Evolutionary conservation across 2,113 vertebrate genomes (phyloP).

Genomic region (Tachysurus fulvidraco): DNA sequence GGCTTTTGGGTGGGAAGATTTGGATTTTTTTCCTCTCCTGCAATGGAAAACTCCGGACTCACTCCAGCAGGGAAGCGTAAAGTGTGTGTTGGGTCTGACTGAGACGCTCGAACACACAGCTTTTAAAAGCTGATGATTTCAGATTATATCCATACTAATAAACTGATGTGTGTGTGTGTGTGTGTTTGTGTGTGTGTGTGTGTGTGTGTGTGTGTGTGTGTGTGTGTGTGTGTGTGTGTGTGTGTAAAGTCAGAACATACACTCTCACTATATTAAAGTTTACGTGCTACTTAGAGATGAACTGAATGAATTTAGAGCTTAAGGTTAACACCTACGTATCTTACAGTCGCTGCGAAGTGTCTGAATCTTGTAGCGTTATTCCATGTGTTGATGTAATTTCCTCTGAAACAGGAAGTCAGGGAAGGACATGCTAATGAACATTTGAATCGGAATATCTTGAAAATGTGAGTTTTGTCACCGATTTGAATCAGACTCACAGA

Average conservation of each 20-base stretch:
- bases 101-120: background rate
- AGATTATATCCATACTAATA: background rate
- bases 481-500: too few species aligned
- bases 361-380: too few species aligned
- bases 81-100: conserved; percentile 14
- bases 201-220: background rate
- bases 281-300: background rate
- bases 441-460: too few species aligned
- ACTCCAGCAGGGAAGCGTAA: conserved; percentile 45
- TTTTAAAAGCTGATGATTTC: background rate
- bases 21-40: conserved; percentile 47
- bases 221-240: conserved; percentile 8
- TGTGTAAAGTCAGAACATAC: background rate
- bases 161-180: background rate
- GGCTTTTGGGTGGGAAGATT: conserved; percentile 58
- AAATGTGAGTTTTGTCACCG: too few species aligned
- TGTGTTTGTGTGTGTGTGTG: background rate
- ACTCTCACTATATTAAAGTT: background rate
- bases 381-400: too few species aligned
- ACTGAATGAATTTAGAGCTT: background rate
- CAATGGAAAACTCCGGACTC: conserved; percentile 52
- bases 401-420: too few species aligned
- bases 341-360: too few species aligned
- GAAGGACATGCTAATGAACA: too few species aligned
- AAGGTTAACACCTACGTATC: background rate